Percentiles rank a stretch among this genome's conserved stretches.
Evolutionary conservation across 2,888 invertebrate species (phyloP).

Genomic region (Eumacrocentrus americanus): DNA sequence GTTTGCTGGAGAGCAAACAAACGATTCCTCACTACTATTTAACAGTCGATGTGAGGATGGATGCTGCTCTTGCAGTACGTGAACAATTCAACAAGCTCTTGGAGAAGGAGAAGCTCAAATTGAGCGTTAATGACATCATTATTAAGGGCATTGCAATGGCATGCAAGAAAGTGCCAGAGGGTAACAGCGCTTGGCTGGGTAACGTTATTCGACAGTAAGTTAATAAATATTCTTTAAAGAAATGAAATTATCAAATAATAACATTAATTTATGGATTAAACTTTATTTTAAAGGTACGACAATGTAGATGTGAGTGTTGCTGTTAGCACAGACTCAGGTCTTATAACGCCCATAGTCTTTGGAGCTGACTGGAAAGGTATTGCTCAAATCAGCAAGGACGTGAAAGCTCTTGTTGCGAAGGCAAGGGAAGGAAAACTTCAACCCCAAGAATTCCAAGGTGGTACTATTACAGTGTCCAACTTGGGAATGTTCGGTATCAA

Average conservation of each 20-base stretch:
- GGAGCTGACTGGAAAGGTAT: constrained; percentile 90
- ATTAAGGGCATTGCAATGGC: constrained; percentile 92
- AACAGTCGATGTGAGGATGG: constrained; percentile 83
- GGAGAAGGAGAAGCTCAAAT: constrained; percentile 80
- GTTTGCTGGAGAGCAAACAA: constrained; percentile 87
- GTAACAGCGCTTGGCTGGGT: constrained; percentile 96
- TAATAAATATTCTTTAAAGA: neutral
- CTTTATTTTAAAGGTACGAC: constrained; percentile 71
- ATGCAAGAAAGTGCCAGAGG: constrained; percentile 87
- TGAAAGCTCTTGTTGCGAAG: constrained; percentile 81
- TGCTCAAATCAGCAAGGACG: constrained; percentile 78
- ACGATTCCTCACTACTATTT: constrained; percentile 98
- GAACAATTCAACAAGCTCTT: constrained; percentile 79
- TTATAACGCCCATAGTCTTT: constrained; percentile 96
- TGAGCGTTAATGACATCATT: constrained; percentile 95
- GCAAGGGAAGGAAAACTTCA: constrained; percentile 88
- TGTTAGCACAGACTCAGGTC: constrained; percentile 91
- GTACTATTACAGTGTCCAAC: constrained; percentile 93
- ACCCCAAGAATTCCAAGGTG: constrained; percentile 96
- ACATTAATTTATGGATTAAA: constrained; percentile 6
- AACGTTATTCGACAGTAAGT: constrained; percentile 88
- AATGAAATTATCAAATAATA: neutral
- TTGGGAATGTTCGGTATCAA: constrained; percentile 92
- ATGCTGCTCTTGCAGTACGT: constrained; percentile 74
- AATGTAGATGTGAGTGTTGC: constrained; percentile 96